A percentile compares a stretch with the other conserved stretches of the same genome.
Conservation (phyloP, 2,113 vertebrate species). For the Delphinus delphis region DNA sequence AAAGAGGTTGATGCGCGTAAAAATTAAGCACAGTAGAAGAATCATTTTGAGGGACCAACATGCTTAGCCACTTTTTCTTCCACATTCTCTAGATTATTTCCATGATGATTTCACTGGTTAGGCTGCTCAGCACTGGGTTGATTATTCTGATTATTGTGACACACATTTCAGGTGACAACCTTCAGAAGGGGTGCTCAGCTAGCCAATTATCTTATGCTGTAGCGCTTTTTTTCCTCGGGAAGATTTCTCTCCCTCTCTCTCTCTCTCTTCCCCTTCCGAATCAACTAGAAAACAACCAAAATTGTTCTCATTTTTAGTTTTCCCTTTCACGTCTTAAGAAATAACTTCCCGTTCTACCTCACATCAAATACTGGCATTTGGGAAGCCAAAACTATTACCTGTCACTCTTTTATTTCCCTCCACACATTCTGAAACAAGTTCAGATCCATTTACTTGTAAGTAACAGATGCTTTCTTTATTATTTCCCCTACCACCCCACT, state of each 20-base stretch:
- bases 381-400: neutral
- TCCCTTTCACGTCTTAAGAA: neutral
- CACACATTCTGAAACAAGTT: neutral
- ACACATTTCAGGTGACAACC: neutral
- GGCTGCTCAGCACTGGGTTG: neutral
- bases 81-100: neutral
- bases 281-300: neutral
- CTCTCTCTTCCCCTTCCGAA: neutral
- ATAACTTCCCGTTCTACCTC: neutral
- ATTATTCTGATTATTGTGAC: neutral
- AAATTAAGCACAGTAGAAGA: neutral
- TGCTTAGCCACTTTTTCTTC: neutral
- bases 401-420: neutral
- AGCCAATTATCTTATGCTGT: neutral
- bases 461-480: neutral
- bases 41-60: neutral
- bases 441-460: neutral
- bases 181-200: neutral
- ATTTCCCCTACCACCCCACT: neutral
- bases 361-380: neutral
- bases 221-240: neutral
- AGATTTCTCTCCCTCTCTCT: neutral
- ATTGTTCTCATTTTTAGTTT: slow-evolving; percentile 6
- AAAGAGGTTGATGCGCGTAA: neutral
- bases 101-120: neutral